Evolutionary conservation across 2,113 vertebrate species (phyloP), one percentile per base, ranked within the genome.

Genomic region (Siniperca chuatsi): DNA sequence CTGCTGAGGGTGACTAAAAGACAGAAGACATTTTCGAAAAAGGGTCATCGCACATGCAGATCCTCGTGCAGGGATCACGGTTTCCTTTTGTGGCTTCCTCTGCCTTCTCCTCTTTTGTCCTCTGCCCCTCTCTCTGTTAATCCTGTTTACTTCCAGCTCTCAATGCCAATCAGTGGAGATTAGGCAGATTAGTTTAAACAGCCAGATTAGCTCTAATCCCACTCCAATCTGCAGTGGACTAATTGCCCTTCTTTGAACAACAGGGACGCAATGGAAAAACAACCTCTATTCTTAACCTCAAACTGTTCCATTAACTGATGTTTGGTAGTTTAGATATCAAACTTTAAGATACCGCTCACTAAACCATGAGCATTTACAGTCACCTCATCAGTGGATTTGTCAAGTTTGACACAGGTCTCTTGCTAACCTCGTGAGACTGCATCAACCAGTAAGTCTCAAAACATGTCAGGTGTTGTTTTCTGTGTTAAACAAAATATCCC

Each of bases 171-270:
- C 89, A 88, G 46, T 25, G 62, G 37, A 81, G 86, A 94, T 92
- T 92, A 92, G 35, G 69, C 66, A 86, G 91, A 93, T 94, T 91
- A 87, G 65, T 13, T 62, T 85, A 79, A 85, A 89, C 37, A 82
- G 61, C 10, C 83, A 83, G 92, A 94, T 95, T 92, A 94, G 29
- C 87, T 52, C 35, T 94, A 93, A 95, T 94, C 89, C 91, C 50
- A 5, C 76, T 85, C 50, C 52, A 54, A 89, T 87, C 82, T 80
- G 33, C 78, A 29, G 57, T 2, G 1, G 65, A 81, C 73, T 90
- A 89, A 92, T 89, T 91, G 82, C 76, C 82, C 87, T 90, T 85
- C 75, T 42, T 29, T 62, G 12, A 71, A 76, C 29, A 82, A 46
- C 71, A 60, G 58, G n/a, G 50, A 64, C 46, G 42, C 61, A 55